Base-by-base conservation (phyloP, 2,888 invertebrate genomes). In the Drosophila pegasa region DNA sequence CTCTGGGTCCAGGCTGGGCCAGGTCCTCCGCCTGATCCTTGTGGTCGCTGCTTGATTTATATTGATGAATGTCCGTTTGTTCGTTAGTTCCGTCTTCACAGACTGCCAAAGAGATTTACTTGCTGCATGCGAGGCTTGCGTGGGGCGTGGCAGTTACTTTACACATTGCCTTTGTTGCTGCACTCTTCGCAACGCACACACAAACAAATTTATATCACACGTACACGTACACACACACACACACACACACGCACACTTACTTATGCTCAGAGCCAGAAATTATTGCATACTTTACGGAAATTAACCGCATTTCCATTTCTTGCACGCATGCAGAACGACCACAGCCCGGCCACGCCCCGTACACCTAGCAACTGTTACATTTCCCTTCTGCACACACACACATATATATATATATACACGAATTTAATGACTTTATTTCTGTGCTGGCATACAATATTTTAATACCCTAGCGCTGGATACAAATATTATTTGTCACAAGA, bases 201-300 rank as follows among this genome's bases (percentile, higher is more conserved):
- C 33, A 33, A 9, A 12, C 60, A 61, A 61, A 40, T 38, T 63
- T 50, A 52, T n/a, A 27, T 27, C 35, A 59, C 22, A 29, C 41
- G 22, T 16, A 14, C 38, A 38, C 64, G 20, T 29, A 27, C 18
- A 14, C 38, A 38, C 64, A 25, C 33, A 40, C 35, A 37, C 8
- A n/a, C 14, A 31, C 57, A 37, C 54, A 31, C 45, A 45, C 55
- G 52, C 73, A 75, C 78, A 76, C 76, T 79, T 76, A 71, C 80
- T 79, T 80, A 79, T 76, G 80, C 65, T 79, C 71, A 75, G 76
- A 78, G 80, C 75, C 78, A 85, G 89, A 88, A 89, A 90, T 88
- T 90, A 90, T 90, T 88, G 89, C 89, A 89, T 88, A 89, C 89
- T 90, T 90, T 89, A 89, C 90, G 88, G 87, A 90, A 89, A 89